Conservation (phyloP, 2,113 vertebrate species). For the Sisor rabdophorus region DNA sequence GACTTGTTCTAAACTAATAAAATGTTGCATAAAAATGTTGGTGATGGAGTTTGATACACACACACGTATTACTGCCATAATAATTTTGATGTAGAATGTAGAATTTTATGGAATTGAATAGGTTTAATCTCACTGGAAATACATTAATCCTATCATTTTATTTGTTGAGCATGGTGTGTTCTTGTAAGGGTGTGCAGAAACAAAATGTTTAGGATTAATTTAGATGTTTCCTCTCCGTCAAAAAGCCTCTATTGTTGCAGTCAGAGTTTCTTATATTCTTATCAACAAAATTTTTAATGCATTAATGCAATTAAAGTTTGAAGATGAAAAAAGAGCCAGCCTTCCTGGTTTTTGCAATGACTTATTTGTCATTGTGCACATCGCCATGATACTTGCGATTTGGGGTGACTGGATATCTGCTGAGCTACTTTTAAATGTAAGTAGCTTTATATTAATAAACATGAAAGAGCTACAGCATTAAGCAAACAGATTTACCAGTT, state of each 20-base stretch:
- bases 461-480: neutral
- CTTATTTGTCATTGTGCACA: slow-evolving; percentile 42
- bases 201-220: slow-evolving; percentile 23
- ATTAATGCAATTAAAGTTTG: slow-evolving; percentile 48
- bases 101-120: slow-evolving; percentile 31
- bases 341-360: slow-evolving; percentile 36
- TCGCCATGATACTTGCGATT: slow-evolving; percentile 35
- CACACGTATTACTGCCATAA: slow-evolving; percentile 20
- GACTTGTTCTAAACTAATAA: neutral
- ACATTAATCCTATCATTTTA: slow-evolving; percentile 51
- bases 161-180: slow-evolving; percentile 44
- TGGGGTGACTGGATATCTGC: slow-evolving; percentile 3
- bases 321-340: slow-evolving; percentile 33
- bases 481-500: neutral
- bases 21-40: neutral
- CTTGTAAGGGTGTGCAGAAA: slow-evolving; percentile 28
- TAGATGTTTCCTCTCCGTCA: slow-evolving; percentile 28
- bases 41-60: slow-evolving; percentile 1
- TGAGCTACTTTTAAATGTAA: neutral
- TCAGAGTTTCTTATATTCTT: slow-evolving; percentile 30
- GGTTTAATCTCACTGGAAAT: slow-evolving; percentile 49
- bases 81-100: slow-evolving; percentile 41
- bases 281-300: slow-evolving; percentile 45
- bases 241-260: slow-evolving; percentile 26
- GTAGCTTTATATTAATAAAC: neutral